Percentiles rank a stretch among this genome's conserved stretches.
These are phyloP conservation scores for Trinectes maculatus DNA, from an alignment of 2,113 vertebrate species.

Conservation along the genomic window DNA sequence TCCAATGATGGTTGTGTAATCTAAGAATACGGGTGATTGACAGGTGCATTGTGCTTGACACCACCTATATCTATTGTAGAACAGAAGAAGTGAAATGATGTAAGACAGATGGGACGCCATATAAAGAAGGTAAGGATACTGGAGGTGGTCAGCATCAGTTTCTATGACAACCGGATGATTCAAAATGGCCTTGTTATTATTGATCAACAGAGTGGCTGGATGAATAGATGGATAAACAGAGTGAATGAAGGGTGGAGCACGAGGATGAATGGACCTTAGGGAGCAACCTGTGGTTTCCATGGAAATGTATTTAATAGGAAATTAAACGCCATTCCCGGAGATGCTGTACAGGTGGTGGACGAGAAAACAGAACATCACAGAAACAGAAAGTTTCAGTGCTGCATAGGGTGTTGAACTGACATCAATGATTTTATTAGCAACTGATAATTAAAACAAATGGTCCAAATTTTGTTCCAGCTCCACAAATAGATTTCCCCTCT, in stretches of 20 bases:
- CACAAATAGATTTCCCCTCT: too few species aligned
- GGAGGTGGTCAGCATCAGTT: slow-evolving; percentile 27
- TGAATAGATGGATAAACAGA: slow-evolving; percentile 20
- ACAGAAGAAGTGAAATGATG: neutral
- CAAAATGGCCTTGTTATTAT: slow-evolving; percentile 24
- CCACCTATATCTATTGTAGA: slow-evolving; percentile 15
- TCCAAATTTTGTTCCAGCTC: too few species aligned
- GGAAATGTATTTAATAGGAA: slow-evolving; percentile 29
- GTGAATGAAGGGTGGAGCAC: slow-evolving; percentile 17
- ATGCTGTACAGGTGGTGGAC: slow-evolving; percentile 1
- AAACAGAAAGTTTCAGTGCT: too few species aligned
- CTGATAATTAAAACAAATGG: too few species aligned
- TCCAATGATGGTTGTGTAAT: slow-evolving; percentile 38
- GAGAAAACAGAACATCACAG: neutral
- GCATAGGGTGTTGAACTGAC: too few species aligned
- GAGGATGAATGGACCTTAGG: slow-evolving; percentile 5
- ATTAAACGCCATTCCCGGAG: neutral
- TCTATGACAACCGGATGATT: slow-evolving; percentile 47
- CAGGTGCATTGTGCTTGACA: slow-evolving; percentile 22
- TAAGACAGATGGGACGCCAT: neutral
- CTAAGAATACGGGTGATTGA: slow-evolving; percentile 29
- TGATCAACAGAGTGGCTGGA: slow-evolving; percentile 20
- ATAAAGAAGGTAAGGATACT: slow-evolving; percentile 2
- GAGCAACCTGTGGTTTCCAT: slow-evolving; percentile 47
- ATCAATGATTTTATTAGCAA: too few species aligned